Conservation (phyloP, 2,888 invertebrate genomes). For the Acleris cristana region DNA sequence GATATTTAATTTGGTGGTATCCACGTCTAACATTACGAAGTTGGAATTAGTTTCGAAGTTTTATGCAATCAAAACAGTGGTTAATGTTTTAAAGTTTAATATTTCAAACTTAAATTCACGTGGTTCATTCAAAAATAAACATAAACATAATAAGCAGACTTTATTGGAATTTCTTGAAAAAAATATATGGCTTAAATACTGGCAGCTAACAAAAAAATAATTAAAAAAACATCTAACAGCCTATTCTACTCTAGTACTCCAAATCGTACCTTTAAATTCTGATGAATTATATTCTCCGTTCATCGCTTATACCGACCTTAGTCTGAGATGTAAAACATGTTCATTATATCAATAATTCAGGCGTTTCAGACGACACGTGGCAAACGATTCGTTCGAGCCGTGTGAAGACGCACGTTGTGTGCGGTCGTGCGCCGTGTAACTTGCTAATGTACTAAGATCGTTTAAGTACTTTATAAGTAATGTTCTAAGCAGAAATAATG, state of each 20-base stretch:
- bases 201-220: neutral
- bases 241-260: constrained; percentile 1
- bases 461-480: neutral
- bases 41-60: too few relatives aligned
- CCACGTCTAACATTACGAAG: too few relatives aligned
- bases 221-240: neutral
- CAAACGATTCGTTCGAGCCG: constrained; percentile 40
- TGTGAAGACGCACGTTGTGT: constrained; percentile 42
- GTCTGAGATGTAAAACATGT: constrained; percentile 34
- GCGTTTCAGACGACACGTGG: constrained; percentile 31
- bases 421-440: constrained; percentile 9
- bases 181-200: neutral
- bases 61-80: too few relatives aligned
- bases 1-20: neutral
- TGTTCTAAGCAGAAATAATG: too few relatives aligned
- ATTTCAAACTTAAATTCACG: too few relatives aligned
- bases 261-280: constrained; percentile 7
- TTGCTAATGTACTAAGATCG: neutral
- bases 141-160: too few relatives aligned
- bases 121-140: too few relatives aligned
- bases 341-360: constrained; percentile 50
- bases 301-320: constrained; percentile 8
- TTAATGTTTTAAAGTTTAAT: too few relatives aligned
- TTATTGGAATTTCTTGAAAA: neutral
- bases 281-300: neutral